Base-by-base conservation (phyloP, 2,113 vertebrate species). In the Phalacrocorax pelagicus region DNA sequence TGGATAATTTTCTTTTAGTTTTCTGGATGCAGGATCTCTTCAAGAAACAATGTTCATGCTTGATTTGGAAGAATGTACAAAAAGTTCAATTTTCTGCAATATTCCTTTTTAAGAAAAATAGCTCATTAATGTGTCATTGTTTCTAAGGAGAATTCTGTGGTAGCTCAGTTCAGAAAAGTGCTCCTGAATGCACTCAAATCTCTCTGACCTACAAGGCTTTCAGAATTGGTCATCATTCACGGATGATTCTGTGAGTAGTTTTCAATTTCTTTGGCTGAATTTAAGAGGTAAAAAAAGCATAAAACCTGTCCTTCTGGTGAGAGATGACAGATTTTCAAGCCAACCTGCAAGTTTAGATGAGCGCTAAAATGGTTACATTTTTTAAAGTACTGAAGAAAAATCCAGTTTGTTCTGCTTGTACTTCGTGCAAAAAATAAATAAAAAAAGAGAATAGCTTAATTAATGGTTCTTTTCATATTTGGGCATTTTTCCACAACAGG, bases 211-310 rank as follows among this genome's bases (percentile, higher is more conserved):
- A 74, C 34, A 63, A 67, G 51, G 26, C 34, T 93, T 82, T 79
- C 59, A 22, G 36, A 80, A 71, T 2, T 58, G 38, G 20, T 49
- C 13, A 59, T 93, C 88, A 86, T 74, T 84, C 80, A 32, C 9
- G 7, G 34, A 83, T 22, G 86, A 71, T 22, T 88, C 63, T 71
- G 8, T 81, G 32, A 71, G 34, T 52, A 22, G 14, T 55, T 95
- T 97, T 72, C 38, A 26, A 8, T 83, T 96, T 75, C 82, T 96
- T 63, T 63, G 61, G n/a, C 62, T 96, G 58, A 77, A 88, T 83
- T 69, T 63, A 38, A 58, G 83, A 78, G 19, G 44, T 6, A 34
- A 62, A 63, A 67, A 44, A 36, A 38, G 2, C 23, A 63, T 12
- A 61, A 57, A 75, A 62, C 29, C 49, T 63, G 19, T 75, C 32